phyloP scores from a whole-genome alignment of 1,140 invertebrate genomes.

The Triops longicaudatus region DNA sequence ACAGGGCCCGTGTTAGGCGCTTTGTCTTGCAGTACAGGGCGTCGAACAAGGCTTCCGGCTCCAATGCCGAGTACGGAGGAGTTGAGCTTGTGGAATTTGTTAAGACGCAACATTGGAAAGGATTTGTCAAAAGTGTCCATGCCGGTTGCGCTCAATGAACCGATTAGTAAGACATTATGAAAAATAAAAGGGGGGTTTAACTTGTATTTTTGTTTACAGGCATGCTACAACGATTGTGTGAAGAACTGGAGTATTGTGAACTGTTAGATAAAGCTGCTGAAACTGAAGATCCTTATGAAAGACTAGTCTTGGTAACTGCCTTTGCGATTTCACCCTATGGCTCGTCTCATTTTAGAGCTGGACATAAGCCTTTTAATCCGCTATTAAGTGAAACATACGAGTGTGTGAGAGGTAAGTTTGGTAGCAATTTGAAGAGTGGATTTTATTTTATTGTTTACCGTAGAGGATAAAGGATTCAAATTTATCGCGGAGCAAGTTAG shows the following conservation, averaged over 20 bases:
- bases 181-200: not conserved
- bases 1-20: not conserved
- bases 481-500: constrained; percentile 69
- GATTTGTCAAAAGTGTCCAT: constrained; percentile 74
- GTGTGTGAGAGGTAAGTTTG: constrained; percentile 45
- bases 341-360: constrained; percentile 63
- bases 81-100: constrained; percentile 66
- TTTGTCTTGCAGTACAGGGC: constrained; percentile 47
- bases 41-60: constrained; percentile 59
- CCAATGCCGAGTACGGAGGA: constrained; percentile 62
- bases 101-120: constrained; percentile 78
- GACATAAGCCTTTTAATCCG: constrained; percentile 82
- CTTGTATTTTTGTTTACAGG: constrained; percentile 18
- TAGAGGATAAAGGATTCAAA: constrained; percentile 65
- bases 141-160: constrained; percentile 76
- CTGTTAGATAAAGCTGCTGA: constrained; percentile 62
- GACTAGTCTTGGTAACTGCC: constrained; percentile 66
- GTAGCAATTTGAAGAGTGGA: not conserved
- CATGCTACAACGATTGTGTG: constrained; percentile 56
- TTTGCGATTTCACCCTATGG: constrained; percentile 78
- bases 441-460: not conserved
- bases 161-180: constrained; percentile 56
- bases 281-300: constrained; percentile 53
- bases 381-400: constrained; percentile 78
- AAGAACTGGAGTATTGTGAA: constrained; percentile 75